Evolutionary conservation across 2,113 vertebrate species (phyloP).

Genomic region (Galbula dea): DNA sequence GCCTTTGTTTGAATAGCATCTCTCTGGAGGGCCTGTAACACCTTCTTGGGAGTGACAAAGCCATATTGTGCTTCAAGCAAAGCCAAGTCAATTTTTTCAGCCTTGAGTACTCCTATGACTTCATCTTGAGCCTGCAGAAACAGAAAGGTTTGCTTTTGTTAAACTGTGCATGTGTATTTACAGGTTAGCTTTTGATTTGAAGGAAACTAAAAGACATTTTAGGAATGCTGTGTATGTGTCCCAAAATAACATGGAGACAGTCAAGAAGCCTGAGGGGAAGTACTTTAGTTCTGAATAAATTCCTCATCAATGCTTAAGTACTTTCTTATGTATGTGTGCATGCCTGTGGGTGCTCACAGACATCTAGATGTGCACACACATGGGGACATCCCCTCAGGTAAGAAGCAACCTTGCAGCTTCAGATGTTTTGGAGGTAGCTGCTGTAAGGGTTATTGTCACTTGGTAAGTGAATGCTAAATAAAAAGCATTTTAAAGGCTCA

Average conservation of each 20-base stretch:
- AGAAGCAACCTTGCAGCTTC: too few relatives aligned
- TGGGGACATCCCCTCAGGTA: too few relatives aligned
- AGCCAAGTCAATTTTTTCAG: slow-evolving; percentile 93
- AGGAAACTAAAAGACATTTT: background rate
- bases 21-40: slow-evolving; percentile 91
- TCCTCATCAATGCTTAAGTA: background rate
- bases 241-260: background rate
- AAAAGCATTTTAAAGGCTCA: too few relatives aligned
- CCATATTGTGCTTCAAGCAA: slow-evolving; percentile 94
- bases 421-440: too few relatives aligned
- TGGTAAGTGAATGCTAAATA: too few relatives aligned
- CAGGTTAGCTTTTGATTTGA: background rate
- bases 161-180: background rate
- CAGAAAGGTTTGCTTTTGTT: slow-evolving; percentile 46
- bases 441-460: too few relatives aligned
- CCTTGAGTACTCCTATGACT: slow-evolving; percentile 93
- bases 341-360: too few relatives aligned
- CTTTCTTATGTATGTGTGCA: too few relatives aligned
- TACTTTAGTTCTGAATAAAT: background rate
- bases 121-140: slow-evolving; percentile 91
- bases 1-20: slow-evolving; percentile 87
- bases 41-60: slow-evolving; percentile 90
- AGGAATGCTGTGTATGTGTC: background rate
- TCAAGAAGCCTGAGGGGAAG: background rate
- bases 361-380: too few relatives aligned